A percentile compares a stretch with the other conserved stretches of the same genome.
Conservation (phyloP, 2,888 invertebrate species). For the Drosophila merina region DNA sequence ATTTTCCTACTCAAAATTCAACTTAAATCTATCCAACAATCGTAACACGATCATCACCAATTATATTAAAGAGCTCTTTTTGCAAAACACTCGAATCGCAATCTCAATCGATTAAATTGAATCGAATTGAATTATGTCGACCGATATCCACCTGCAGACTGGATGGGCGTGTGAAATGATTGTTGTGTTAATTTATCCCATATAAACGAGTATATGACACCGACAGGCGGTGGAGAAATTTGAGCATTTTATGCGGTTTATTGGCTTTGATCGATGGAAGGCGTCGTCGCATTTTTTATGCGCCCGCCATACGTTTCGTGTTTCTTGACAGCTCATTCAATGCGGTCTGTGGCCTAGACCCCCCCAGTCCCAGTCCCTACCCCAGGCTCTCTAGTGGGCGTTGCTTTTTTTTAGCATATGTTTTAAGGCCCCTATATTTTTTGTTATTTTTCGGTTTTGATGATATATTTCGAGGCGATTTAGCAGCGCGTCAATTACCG, state of each 20-base stretch:
- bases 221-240: conserved; percentile 25
- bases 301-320: conserved; percentile 28
- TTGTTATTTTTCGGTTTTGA: conserved; percentile 4
- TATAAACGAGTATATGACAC: conserved; percentile 22
- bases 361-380: neutral
- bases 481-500: conserved; percentile 62
- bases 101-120: conserved; percentile 37
- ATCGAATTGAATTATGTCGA: conserved; percentile 35
- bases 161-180: conserved; percentile 34
- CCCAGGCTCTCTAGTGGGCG: neutral
- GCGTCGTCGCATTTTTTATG: conserved; percentile 28
- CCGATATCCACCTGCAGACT: conserved; percentile 10
- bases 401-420: conserved; percentile 33
- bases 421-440: conserved; percentile 7
- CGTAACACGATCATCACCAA: conserved; percentile 32
- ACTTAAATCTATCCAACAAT: conserved; percentile 22
- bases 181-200: conserved; percentile 37
- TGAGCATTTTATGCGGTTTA: conserved; percentile 40
- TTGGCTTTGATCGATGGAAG: conserved; percentile 44
- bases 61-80: conserved; percentile 18
- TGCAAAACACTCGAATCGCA: conserved; percentile 24
- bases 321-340: conserved; percentile 42
- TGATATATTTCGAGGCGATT: conserved; percentile 33
- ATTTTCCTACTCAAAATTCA: conserved; percentile 8
- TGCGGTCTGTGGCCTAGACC: conserved; percentile 16